Evolutionary conservation across 23 tunicate genomes (phyloP), one percentile per base, ranked within the genome.

Genomic region (Ascidia mentula): DNA sequence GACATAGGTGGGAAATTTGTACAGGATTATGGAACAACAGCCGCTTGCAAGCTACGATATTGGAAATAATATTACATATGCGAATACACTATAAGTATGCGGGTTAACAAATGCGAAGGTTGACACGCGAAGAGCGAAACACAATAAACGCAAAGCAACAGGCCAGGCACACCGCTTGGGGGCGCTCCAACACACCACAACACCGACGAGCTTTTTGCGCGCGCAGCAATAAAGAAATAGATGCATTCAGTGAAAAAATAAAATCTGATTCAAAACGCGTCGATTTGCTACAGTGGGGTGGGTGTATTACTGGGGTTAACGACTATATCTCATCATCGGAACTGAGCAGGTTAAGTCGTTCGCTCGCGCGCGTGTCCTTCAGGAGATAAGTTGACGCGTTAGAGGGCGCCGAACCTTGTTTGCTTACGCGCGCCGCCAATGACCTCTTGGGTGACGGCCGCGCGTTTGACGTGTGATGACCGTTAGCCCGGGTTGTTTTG

Each of bases 321-420:
- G n/a, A 45, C 18, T 70, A 70, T 70, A 89, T 31, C 74, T 89
- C 95, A 75, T 89, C 95, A 46, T 89, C 95, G 0, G 95, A 89
- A 59, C 88, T 84, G 17, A 89, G 59, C 40, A 89, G 70, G 34
- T 79, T 84, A 31, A 82, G 59, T 39, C 82, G 34, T 40, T 89
- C 95, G 72, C 78, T 61, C 6, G 40, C 87, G 40, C 75, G 61
- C 1, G 75, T 32, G 39, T 32, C 34, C 18, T 36, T 31, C 28
- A 77, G 81, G 4, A 77, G 42, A 77, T 45, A 46, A 28, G 38
- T 46, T 2, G 65, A 53, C 28, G 65, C 65, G 12, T 6, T 53
- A 9, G 65, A 53, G 65, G 65, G 65, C 65, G 65, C 65, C 24
- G 65, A 3, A 8, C 75, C 38, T 2, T 34, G 34, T 71, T 34